Evolutionary conservation across 2,113 vertebrate genomes (phyloP).

Genomic region (Anthoscopus minutus): DNA sequence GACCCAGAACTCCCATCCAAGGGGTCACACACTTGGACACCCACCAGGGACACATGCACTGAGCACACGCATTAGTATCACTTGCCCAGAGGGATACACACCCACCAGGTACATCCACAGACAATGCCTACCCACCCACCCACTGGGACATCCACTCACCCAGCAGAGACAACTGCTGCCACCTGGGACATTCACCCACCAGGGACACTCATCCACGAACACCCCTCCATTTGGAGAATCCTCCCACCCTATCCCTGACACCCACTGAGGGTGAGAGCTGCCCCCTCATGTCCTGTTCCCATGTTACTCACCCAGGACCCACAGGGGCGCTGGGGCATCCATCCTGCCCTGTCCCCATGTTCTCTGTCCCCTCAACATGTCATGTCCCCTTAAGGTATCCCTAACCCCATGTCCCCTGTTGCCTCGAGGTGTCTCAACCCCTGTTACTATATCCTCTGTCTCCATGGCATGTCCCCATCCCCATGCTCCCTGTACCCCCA

Average conservation of each 20-base stretch:
- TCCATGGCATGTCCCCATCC: background rate
- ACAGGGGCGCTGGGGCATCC: background rate
- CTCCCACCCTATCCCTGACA: background rate
- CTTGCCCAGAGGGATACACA: background rate
- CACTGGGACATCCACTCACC: background rate
- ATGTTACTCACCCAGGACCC: background rate
- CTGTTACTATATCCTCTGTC: background rate
- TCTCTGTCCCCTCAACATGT: background rate
- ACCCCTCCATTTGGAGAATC: background rate
- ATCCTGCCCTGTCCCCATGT: background rate
- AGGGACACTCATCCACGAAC: background rate
- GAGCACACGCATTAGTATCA: background rate
- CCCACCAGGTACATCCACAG: background rate
- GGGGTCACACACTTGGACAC: background rate
- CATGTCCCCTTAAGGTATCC: no score
- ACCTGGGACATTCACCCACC: background rate
- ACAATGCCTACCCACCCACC: background rate
- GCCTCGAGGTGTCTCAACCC: background rate
- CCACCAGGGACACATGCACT: background rate
- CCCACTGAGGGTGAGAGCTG: background rate
- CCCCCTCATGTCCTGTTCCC: background rate
- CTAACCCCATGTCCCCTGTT: no score
- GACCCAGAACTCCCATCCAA: background rate
- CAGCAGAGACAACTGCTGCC: background rate
- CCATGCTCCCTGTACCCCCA: background rate